phyloP scores from a whole-genome alignment of 2,888 invertebrate species.

The Pandemis corylana region DNA sequence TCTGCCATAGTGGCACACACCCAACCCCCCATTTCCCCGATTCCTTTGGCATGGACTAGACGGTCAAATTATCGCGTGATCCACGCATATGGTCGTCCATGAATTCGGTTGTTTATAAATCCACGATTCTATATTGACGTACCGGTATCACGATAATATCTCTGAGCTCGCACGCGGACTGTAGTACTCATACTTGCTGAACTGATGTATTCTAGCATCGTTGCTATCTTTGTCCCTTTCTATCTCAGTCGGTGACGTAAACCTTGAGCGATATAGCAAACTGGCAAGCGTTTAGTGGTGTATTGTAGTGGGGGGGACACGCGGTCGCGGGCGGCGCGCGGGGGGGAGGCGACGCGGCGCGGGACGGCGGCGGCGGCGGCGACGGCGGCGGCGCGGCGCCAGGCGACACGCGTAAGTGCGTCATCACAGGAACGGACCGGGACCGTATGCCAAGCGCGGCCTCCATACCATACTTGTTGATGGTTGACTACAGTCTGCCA shows the following conservation, averaged over 20 bases:
- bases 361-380: conserved; percentile 31
- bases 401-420: conserved; percentile 25
- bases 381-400: conserved; percentile 31
- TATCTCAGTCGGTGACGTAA: not conserved
- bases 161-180: too few relatives aligned
- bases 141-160: too few relatives aligned
- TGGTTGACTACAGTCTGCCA: not conserved
- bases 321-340: conserved; percentile 23
- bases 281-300: not conserved
- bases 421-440: conserved; percentile 2
- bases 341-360: conserved; percentile 22
- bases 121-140: too few relatives aligned
- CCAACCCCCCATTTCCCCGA: too few relatives aligned
- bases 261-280: not conserved
- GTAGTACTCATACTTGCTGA: too few relatives aligned
- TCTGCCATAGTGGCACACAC: too few relatives aligned
- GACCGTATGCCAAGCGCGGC: not conserved
- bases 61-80: too few relatives aligned
- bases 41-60: too few relatives aligned
- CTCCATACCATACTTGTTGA: not conserved
- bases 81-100: too few relatives aligned
- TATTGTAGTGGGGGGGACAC: not conserved
- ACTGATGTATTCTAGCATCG: not conserved
- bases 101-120: too few relatives aligned
- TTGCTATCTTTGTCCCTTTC: not conserved